Base-by-base conservation (phyloP, 2,113 vertebrate species). In the Lycocorax pyrrhopterus region DNA sequence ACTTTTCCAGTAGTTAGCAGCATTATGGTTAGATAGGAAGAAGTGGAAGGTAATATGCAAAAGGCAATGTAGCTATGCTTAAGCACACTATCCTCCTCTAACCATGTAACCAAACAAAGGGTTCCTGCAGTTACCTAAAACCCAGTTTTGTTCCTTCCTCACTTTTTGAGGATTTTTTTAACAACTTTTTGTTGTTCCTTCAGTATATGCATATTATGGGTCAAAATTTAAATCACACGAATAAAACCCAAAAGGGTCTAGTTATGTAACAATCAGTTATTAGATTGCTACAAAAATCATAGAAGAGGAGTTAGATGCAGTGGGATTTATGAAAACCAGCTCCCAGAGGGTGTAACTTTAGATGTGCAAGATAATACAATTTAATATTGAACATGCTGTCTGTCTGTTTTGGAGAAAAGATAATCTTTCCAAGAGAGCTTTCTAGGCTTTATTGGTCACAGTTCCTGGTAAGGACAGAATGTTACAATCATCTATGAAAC, bases 11-110 rank as follows among this genome's bases (percentile, higher is more conserved):
- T 27, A 58, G 9, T 37, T 58, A 33, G 2, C 32, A 69, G 12
- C 8, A 1, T 41, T 47, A 4, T 1, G 0, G 51, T 63, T n/a
- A 46, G n/a, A 37, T 19, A 73, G 0, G 1, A 60, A 44, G 46
- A 84, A 60, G 32, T 2, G 1, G 51, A 68, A 39, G 7, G 21
- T 49, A 89, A 27, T 16, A 21, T 4, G 16, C 15, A 33, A 22
- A 47, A 53, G 35, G 52, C 22, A 89, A 41, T 6, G 26, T 37
- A 62, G 30, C 23, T 60, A 8, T 32, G 7, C 16, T 39, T 64
- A 58, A 83, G 26, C 37, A 33, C 4, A 13, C 9, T 63, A 21
- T 51, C 32, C 9, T 84, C 13, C 32, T 79, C 13, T 10, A 79
- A 23, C 15, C 26, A 3, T 13, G 10, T 37, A 63, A 67, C 5